phyloP scores from a whole-genome alignment of 2,888 invertebrate genomes.

The Drosophila barbarae region DNA sequence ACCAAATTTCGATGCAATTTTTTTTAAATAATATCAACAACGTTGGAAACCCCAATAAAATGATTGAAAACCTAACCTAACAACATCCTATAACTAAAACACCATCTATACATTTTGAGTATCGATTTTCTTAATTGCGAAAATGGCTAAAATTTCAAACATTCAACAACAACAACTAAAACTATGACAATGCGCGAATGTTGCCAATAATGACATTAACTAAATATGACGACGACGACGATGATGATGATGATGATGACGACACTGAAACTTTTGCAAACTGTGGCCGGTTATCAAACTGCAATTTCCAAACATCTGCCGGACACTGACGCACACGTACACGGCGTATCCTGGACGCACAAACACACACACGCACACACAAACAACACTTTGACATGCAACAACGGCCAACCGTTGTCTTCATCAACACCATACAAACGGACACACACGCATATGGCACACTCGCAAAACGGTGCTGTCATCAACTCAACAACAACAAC shows the following conservation, averaged over 20 bases:
- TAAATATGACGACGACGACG: constrained; percentile 30
- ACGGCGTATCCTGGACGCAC: constrained; percentile 19
- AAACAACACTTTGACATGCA: constrained; percentile 43
- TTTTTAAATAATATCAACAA: background rate
- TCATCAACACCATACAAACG: constrained; percentile 37
- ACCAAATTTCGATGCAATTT: constrained; percentile 19
- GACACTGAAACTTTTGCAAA: constrained; percentile 24
- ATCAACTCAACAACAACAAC: constrained; percentile 32
- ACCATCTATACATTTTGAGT: constrained; percentile 1
- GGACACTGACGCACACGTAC: constrained; percentile 20
- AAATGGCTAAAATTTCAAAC: background rate
- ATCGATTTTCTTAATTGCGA: constrained; percentile 2
- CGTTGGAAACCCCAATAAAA: background rate
- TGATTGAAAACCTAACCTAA: background rate
- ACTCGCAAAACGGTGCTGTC: constrained; percentile 34
- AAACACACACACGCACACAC: constrained; percentile 18
- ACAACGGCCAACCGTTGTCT: constrained; percentile 45
- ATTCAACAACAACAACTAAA: constrained; percentile 31
- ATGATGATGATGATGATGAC: constrained; percentile 16
- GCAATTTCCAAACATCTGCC: constrained; percentile 54
- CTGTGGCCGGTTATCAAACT: constrained; percentile 44
- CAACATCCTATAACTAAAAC: background rate
- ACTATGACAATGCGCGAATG: constrained; percentile 38
- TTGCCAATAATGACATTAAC: constrained; percentile 52
- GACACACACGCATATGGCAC: constrained; percentile 1